phyloP scores from a whole-genome alignment of 2,888 invertebrate species.

The Sarcophaga carnaria region DNA sequence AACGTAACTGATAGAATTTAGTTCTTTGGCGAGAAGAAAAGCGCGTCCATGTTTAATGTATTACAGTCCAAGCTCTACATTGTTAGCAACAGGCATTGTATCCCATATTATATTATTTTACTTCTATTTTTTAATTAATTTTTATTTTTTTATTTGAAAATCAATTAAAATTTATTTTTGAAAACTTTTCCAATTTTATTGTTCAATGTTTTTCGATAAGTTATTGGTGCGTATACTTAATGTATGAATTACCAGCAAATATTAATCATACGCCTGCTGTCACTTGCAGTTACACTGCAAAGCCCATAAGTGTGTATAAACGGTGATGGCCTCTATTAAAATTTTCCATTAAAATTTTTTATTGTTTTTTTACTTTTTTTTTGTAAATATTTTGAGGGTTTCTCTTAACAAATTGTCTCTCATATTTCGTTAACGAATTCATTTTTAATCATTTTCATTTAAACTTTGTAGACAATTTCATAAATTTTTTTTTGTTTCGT shows the following conservation, averaged over 20 bases:
- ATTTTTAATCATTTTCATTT: conserved; percentile 38
- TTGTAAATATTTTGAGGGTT: too few relatives aligned
- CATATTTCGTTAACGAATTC: conserved; percentile 26
- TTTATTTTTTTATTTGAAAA: too few relatives aligned
- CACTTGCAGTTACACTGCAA: background rate
- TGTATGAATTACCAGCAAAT: background rate
- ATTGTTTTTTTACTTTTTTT: background rate
- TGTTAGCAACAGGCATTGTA: too few relatives aligned
- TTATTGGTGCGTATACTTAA: background rate
- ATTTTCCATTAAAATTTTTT: background rate
- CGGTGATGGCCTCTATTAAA: background rate
- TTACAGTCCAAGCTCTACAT: too few relatives aligned
- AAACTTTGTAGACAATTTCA: conserved; percentile 47
- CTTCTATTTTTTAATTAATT: too few relatives aligned
- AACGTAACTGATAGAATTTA: too few relatives aligned
- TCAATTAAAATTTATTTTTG: background rate
- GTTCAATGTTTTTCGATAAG: background rate
- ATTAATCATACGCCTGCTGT: conserved; percentile 25
- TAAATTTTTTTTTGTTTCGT: conserved; percentile 33
- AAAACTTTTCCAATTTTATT: background rate
- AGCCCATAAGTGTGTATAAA: background rate
- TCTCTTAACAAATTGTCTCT: background rate
- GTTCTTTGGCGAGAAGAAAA: too few relatives aligned
- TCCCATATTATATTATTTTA: too few relatives aligned
- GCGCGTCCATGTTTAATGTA: too few relatives aligned